A percentile compares a stretch with the other conserved stretches of the same genome.
Conservation (phyloP, 2,113 vertebrate genomes). For the Cryptoleucopteryx plumbea region DNA sequence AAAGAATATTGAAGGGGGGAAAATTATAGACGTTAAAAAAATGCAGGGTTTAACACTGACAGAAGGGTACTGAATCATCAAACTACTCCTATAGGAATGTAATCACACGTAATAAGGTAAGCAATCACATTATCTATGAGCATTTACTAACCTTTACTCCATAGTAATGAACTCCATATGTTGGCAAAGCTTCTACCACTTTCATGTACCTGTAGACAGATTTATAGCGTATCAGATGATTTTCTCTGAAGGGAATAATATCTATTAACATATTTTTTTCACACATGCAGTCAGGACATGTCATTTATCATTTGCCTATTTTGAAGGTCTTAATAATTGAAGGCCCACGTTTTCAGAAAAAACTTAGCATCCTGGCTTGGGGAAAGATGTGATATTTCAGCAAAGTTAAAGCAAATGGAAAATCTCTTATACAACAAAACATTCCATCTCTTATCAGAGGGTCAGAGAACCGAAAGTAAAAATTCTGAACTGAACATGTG, state of each 20-base stretch:
- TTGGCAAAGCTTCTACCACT: conserved; percentile 91
- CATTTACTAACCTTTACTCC: conserved; percentile 89
- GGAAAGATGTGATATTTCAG: not conserved
- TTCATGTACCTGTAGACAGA: conserved; percentile 88
- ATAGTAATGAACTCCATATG: conserved; percentile 98
- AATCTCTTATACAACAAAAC: not conserved
- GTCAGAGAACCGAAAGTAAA: not conserved
- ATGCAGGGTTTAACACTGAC: not conserved
- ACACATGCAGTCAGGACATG: not conserved
- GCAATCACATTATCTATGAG: not conserved
- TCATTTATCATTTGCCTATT: conserved; percentile 6
- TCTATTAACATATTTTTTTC: conserved; percentile 12
- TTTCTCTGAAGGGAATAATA: conserved; percentile 19
- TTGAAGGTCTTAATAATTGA: not conserved
- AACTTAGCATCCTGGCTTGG: not conserved
- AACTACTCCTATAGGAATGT: conserved; percentile 24
- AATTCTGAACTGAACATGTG: not conserved
- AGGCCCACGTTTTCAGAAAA: not conserved
- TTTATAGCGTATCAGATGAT: conserved; percentile 19
- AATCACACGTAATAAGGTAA: not conserved
- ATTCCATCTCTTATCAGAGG: not conserved
- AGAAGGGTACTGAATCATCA: not conserved
- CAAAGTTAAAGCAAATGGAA: not conserved
- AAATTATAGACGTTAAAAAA: not conserved
- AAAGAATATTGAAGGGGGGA: not conserved